Percentiles rank a stretch among this genome's conserved stretches.
Conservation (phyloP, 2,113 vertebrate species). For the Heteronetta atricapilla region DNA sequence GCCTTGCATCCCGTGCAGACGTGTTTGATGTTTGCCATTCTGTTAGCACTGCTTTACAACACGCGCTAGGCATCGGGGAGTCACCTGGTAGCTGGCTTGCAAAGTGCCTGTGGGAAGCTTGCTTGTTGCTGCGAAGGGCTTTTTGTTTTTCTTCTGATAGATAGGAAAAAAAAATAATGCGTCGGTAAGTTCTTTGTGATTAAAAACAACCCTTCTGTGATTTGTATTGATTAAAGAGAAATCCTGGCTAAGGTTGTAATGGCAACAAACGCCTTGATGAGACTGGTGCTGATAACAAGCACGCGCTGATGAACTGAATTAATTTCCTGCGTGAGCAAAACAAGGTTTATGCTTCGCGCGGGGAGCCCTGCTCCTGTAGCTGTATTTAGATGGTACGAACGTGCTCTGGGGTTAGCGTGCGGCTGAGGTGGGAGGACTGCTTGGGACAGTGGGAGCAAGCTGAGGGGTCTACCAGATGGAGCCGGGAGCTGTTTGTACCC, state of each 20-base stretch:
- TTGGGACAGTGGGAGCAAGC: background rate
- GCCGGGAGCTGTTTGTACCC: background rate
- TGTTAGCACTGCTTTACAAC: accelerated
- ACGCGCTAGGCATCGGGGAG: background rate
- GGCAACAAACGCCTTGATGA: constrained; percentile 44
- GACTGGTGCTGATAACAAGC: background rate
- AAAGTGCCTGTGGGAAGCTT: background rate
- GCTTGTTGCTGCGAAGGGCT: background rate
- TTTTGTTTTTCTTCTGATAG: background rate
- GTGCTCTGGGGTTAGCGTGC: background rate
- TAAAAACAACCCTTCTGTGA: background rate
- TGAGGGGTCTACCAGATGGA: background rate
- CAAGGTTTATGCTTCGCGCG: background rate
- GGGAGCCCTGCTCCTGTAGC: background rate
- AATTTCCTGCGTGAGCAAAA: constrained; percentile 5
- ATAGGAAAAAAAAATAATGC: background rate
- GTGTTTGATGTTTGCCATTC: background rate
- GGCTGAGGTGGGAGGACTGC: background rate
- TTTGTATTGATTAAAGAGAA: constrained; percentile 35
- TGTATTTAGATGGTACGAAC: background rate
- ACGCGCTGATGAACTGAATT: background rate
- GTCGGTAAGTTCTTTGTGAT: background rate
- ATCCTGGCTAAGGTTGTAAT: background rate
- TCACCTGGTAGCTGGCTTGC: background rate
- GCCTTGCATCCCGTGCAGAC: background rate